phyloP scores from a whole-genome alignment of 2,797 vertebrate species.

The Enteromius radiatus region DNA sequence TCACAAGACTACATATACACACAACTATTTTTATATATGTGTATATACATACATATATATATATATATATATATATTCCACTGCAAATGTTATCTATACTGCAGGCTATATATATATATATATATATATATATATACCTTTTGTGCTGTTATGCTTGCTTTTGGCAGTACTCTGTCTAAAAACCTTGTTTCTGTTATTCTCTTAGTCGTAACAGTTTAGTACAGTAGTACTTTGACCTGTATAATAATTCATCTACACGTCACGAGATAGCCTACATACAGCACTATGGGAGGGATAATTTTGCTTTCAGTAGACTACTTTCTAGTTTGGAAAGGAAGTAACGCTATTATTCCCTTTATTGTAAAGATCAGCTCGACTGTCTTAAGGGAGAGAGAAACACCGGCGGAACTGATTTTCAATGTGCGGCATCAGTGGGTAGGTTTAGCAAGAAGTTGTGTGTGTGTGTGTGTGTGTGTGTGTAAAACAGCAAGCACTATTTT shows the following conservation, averaged over 20 bases:
- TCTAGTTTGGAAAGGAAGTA: background rate
- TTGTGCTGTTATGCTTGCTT: no score
- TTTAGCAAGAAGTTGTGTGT: background rate
- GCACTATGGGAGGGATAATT: background rate
- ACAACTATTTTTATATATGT: no score
- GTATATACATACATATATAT: no score
- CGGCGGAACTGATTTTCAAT: background rate
- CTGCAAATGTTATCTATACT: no score
- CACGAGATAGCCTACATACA: conserved; percentile 42
- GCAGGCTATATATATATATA: no score
- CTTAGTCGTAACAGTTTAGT: background rate
- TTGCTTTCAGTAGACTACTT: background rate
- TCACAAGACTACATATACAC: no score
- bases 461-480: background rate
- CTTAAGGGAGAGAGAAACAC: background rate
- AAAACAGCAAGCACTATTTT: conserved; percentile 1
- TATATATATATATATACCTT: no score
- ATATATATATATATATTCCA: no score
- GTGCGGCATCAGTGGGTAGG: conserved; percentile 3
- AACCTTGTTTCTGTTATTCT: background rate
- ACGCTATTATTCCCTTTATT: background rate
- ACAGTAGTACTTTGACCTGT: conserved; percentile 53
- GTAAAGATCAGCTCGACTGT: background rate
- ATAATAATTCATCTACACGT: conserved; percentile 17
- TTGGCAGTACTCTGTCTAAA: background rate